phyloP scores from a whole-genome alignment of 2,888 invertebrate genomes.

The Lochmaea crataegi region DNA sequence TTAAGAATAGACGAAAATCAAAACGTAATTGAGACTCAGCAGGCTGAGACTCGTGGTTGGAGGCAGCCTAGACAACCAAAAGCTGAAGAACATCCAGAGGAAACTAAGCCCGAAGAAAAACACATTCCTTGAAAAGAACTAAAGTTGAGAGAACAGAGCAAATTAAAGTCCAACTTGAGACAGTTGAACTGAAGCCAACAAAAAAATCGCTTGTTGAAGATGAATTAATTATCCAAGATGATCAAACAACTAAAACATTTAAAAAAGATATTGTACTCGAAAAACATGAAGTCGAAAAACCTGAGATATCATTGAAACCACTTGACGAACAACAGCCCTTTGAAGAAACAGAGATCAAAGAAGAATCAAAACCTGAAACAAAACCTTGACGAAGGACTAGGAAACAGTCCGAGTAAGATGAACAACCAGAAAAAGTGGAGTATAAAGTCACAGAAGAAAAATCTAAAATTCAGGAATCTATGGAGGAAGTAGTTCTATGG shows the following conservation, averaged over 20 bases:
- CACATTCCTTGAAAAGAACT: constrained; percentile 65
- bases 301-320: not conserved
- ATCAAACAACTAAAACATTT: constrained; percentile 45
- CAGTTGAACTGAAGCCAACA: constrained; percentile 47
- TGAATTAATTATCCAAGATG: too few species aligned
- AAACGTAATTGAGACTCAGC: constrained; percentile 37
- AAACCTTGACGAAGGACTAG: constrained; percentile 30
- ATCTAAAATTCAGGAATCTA: constrained; percentile 34
- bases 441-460: constrained; percentile 42
- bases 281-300: too few species aligned
- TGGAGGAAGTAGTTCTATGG: constrained; percentile 66
- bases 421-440: constrained; percentile 9
- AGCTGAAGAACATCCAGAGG: constrained; percentile 51
- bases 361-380: too few species aligned
- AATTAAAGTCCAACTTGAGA: constrained; percentile 50
- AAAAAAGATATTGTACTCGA: constrained; percentile 38
- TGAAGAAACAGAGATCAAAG: not conserved
- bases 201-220: constrained; percentile 2
- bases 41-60: constrained; percentile 66
- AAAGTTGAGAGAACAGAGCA: constrained; percentile 61
- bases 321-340: not conserved
- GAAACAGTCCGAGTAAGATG: constrained; percentile 2
- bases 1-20: constrained; percentile 42
- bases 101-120: constrained; percentile 58
- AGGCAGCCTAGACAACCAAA: constrained; percentile 62